Evolutionary conservation across 37 sponge, comb jelly and placozoan species (phyloP), one percentile per base, ranked within the genome.

Genomic region (Axinella damicornis): DNA sequence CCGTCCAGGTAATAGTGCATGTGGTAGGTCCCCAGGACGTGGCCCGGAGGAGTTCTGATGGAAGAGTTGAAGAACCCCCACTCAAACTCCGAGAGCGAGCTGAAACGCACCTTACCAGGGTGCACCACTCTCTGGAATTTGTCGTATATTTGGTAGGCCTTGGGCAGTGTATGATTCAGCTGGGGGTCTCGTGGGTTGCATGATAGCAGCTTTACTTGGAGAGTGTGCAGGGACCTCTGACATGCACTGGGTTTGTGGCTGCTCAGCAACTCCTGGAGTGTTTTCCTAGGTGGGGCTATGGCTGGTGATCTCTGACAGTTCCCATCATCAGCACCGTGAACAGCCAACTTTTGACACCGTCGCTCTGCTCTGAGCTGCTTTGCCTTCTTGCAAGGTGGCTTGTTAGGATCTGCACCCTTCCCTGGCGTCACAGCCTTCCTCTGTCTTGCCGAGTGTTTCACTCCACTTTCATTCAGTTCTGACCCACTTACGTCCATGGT

Each of bases 1-100:
- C 65, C 81, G 30, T 87, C 88, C 5, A 87, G 69, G 68, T 80
- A 87, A 40, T 87, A 87, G 28, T 73, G 73, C 55, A 79, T 35
- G 56, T 87, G 88, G 39, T 62, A 87, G 65, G 72, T 87, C 4
- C 88, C 88, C 36, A 62, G 68, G 0, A 65, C 1, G 0, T 15
- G 33, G 41, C 5, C 37, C 25, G 67, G 38, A 13, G 33, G 30
- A 36, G 28, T 52, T 32, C 19, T 52, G 25, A 87, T 38, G 24
- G 53, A 59, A 37, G 68, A 63, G 54, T 63, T 59, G 31, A 71
- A 58, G 81, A 87, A 87, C 0, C 80, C 88, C 76, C 75, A 73
- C 40, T 34, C 27, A 34, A 80, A 79, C 62, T 87, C 73, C 2
- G 22, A 30, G 11, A n/a, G 57, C 4, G 80, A 69, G 56, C 35